Conservation (phyloP, 1,140 invertebrate species). For the Ips nitidus region DNA sequence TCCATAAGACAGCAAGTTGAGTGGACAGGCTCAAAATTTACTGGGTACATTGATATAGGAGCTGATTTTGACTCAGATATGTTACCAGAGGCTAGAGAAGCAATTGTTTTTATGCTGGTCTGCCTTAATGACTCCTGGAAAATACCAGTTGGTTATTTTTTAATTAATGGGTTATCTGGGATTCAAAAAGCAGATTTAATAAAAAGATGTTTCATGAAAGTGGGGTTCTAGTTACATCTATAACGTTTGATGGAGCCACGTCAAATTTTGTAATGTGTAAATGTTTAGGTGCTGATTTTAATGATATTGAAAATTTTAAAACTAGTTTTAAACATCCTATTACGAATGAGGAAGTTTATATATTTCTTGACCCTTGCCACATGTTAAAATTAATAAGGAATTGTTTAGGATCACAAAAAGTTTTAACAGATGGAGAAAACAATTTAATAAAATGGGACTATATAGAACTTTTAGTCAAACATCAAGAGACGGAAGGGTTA, state of each 20-base stretch:
- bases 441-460: conserved; percentile 35
- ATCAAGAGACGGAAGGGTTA: conserved; percentile 40
- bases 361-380: conserved; percentile 29
- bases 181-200: no score
- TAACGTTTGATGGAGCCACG: conserved; percentile 42
- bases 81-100: no score
- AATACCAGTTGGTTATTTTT: no score
- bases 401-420: conserved; percentile 17
- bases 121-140: no score
- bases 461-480: conserved; percentile 21
- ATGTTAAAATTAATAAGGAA: conserved; percentile 36
- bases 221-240: conserved; percentile 37
- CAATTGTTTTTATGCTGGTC: no score
- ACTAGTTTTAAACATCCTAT: conserved; percentile 25
- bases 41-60: no score
- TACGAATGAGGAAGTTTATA: conserved; percentile 20
- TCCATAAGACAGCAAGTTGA: no score
- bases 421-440: conserved; percentile 5
- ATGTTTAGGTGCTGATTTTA: conserved; percentile 39
- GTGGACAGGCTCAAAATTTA: no score
- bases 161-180: conserved; percentile 40
- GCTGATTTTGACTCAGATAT: no score
- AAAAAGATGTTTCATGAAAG: conserved; percentile 41
- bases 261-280: conserved; percentile 43
- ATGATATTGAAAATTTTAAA: conserved; percentile 38